Evolutionary conservation across 2,888 invertebrate genomes (phyloP).

Genomic region (Chrysomela aeneicollis): DNA sequence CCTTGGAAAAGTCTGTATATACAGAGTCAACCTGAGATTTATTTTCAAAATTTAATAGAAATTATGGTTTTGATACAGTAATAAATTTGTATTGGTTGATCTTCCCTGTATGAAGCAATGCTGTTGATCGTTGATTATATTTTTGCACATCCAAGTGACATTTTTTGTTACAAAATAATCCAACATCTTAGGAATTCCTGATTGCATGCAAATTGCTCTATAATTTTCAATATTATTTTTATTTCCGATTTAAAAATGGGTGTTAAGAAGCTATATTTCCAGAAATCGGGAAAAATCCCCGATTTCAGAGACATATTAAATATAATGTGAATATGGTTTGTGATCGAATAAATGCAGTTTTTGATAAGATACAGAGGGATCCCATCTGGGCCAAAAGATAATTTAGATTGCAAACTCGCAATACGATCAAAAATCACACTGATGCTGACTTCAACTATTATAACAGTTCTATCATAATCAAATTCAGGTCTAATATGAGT

Average conservation of each 20-base stretch:
- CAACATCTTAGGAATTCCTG: slow-evolving; percentile 1
- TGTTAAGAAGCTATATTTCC: neutral
- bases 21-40: too few relatives aligned
- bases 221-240: slow-evolving; percentile 4
- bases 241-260: slow-evolving; percentile 6
- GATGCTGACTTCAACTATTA: neutral
- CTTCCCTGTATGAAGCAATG: neutral
- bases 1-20: too few relatives aligned
- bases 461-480: slow-evolving; percentile 1
- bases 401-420: neutral
- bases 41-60: too few relatives aligned
- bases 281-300: slow-evolving; percentile 1
- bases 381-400: neutral
- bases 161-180: slow-evolving; percentile 3
- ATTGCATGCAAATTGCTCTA: slow-evolving; percentile 5
- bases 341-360: neutral
- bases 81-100: neutral
- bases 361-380: neutral
- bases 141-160: too few relatives aligned
- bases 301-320: neutral
- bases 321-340: neutral
- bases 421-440: neutral
- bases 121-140: too few relatives aligned
- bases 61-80: too few relatives aligned
- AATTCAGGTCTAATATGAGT: neutral